Conservation (phyloP, 1,140 invertebrate genomes). For the Drosophila pachea region DNA sequence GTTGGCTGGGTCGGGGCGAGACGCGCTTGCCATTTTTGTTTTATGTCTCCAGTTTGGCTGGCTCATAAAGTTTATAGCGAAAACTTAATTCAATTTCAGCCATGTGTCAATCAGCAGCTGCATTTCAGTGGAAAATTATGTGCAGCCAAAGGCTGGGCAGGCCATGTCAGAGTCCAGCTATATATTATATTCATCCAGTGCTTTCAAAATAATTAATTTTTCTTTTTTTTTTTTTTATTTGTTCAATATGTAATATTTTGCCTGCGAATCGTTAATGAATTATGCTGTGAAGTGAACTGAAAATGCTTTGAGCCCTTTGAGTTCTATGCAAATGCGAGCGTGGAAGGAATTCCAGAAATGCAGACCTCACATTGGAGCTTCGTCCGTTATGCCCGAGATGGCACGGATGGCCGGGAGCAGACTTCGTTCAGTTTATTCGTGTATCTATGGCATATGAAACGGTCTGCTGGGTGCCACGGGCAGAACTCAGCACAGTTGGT, state of each 20-base stretch:
- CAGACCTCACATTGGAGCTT: neutral
- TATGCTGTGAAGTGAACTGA: neutral
- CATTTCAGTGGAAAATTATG: constrained; percentile 74
- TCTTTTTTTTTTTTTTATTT: constrained; percentile 8
- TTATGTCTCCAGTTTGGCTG: constrained; percentile 51
- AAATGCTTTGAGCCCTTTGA: too few relatives aligned
- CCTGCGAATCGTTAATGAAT: neutral
- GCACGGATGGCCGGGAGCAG: neutral
- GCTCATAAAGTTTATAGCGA: constrained; percentile 57
- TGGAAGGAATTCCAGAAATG: neutral
- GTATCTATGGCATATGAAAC: constrained; percentile 19
- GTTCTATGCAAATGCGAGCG: too few relatives aligned
- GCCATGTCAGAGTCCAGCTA: constrained; percentile 8
- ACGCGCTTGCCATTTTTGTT: constrained; percentile 35
- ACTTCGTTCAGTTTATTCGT: neutral
- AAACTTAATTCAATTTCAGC: constrained; percentile 71
- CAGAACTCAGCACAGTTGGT: constrained; percentile 5
- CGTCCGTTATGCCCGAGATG: neutral
- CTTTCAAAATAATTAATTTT: constrained; percentile 20
- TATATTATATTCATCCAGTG: constrained; percentile 8
- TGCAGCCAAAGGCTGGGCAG: constrained; percentile 39
- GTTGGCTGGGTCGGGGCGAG: constrained; percentile 14
- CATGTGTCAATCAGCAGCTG: constrained; percentile 72
- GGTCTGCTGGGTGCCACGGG: constrained; percentile 18
- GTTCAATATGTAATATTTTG: neutral